Evolutionary conservation across 1,140 invertebrate genomes (phyloP).

Genomic region (Atta texana): DNA sequence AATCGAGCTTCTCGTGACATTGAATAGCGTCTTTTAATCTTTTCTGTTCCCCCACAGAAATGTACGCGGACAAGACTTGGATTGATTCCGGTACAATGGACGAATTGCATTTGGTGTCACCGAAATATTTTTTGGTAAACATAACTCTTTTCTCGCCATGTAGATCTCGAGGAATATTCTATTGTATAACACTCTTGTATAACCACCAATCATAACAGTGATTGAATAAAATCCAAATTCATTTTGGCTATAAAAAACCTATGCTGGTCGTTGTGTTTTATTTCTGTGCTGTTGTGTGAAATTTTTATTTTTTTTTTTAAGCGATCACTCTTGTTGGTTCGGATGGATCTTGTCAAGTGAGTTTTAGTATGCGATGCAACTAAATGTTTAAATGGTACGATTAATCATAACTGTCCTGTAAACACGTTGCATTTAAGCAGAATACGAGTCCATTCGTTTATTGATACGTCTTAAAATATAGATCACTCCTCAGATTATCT

Average conservation of each 20-base stretch:
- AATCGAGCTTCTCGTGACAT: neutral
- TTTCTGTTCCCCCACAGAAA: neutral
- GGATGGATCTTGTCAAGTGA: slow-evolving; percentile 50
- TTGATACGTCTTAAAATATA: slow-evolving; percentile 50
- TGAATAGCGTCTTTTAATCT: neutral
- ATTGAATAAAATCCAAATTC: slow-evolving; percentile 86
- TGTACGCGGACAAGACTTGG: neutral
- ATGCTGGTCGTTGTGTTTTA: slow-evolving; percentile 83
- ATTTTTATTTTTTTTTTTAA: slow-evolving; percentile 65
- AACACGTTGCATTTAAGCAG: slow-evolving; percentile 38
- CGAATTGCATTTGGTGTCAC: slow-evolving; percentile 7
- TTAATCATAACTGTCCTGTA: neutral
- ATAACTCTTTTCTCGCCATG: slow-evolving; percentile 78
- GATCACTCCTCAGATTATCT: slow-evolving; percentile 58
- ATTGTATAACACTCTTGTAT: slow-evolving; percentile 85
- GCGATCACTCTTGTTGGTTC: slow-evolving; percentile 8
- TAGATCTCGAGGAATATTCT: slow-evolving; percentile 82
- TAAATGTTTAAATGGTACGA: neutral
- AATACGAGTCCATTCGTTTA: slow-evolving; percentile 31
- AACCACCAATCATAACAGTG: slow-evolving; percentile 82
- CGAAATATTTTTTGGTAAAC: slow-evolving; percentile 80
- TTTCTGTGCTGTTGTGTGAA: slow-evolving; percentile 78
- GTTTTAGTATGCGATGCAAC: slow-evolving; percentile 22
- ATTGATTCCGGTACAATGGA: neutral
- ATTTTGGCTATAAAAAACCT: slow-evolving; percentile 82